Evolutionary conservation across 2,888 invertebrate genomes (phyloP).

Genomic region (Drosophila melanosoma): DNA sequence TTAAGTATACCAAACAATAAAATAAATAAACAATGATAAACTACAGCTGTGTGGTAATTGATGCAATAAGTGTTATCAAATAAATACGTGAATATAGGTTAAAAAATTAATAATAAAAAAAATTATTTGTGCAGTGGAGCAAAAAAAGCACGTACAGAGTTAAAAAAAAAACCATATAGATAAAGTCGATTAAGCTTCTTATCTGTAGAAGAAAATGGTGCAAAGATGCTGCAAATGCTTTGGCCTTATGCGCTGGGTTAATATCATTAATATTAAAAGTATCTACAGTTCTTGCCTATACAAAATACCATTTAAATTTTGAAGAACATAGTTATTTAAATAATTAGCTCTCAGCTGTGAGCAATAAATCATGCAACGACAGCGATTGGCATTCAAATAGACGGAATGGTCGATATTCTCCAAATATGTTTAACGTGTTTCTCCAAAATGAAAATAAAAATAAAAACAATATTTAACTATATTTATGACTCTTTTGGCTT

Average conservation of each 20-base stretch:
- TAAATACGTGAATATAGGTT: neutral
- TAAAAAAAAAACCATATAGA: neutral
- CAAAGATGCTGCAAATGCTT: neutral
- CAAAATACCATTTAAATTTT: neutral
- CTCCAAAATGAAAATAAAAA: neutral
- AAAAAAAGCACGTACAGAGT: neutral
- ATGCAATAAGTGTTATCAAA: neutral
- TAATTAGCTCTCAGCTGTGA: constrained; percentile 3
- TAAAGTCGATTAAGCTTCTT: neutral
- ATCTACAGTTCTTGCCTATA: neutral
- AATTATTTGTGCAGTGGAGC: neutral
- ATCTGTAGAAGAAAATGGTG: neutral
- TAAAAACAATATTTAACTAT: neutral
- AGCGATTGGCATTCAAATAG: constrained; percentile 19
- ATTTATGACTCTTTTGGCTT: neutral
- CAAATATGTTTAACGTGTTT: neutral
- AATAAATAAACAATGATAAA: neutral
- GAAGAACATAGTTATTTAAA: neutral
- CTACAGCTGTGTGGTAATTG: neutral
- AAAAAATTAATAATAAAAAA: neutral
- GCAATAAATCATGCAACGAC: constrained; percentile 6
- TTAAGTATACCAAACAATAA: neutral
- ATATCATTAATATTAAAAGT: neutral
- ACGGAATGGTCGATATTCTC: neutral
- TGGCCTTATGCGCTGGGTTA: neutral